Percentiles rank a stretch among this genome's conserved stretches.
Evolutionary conservation across 2,113 vertebrate species (phyloP).

Genomic region (Mustelus asterias): DNA sequence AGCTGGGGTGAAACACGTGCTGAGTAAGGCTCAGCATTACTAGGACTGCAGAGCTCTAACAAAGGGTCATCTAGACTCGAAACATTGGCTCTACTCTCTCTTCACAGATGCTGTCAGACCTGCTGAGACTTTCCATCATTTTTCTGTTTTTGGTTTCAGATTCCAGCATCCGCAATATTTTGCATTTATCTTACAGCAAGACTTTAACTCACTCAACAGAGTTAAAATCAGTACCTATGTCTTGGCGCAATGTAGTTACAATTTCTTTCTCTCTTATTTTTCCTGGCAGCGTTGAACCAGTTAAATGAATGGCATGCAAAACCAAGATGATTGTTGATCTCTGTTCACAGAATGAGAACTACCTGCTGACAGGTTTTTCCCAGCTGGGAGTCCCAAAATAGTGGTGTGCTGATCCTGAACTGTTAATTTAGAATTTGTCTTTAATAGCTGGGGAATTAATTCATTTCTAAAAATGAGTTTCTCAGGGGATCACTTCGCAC

Average conservation of each 20-base stretch:
- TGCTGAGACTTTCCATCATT: too few species aligned
- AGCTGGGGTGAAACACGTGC: too few species aligned
- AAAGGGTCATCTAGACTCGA: too few species aligned
- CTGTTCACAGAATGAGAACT: neutral
- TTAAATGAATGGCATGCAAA: neutral
- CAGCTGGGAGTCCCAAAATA: neutral
- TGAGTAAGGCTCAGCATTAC: too few species aligned
- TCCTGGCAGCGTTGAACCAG: neutral
- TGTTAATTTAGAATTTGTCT: neutral
- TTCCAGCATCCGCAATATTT: too few species aligned
- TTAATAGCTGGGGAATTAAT: neutral
- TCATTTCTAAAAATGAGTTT: neutral
- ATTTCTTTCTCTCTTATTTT: neutral
- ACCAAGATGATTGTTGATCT: neutral
- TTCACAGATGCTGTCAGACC: too few species aligned
- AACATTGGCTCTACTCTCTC: too few species aligned
- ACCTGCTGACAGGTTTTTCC: neutral
- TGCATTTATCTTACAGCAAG: too few species aligned
- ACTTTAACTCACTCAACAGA: neutral
- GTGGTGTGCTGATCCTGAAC: neutral
- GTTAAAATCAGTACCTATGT: neutral
- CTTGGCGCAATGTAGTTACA: neutral
- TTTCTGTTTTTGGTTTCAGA: too few species aligned
- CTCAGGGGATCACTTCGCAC: neutral
- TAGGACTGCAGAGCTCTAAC: too few species aligned